A percentile compares a stretch with the other conserved stretches of the same genome.
phyloP scores from a whole-genome alignment of 2,888 invertebrate species.

The Pristionchus arcanus region DNA sequence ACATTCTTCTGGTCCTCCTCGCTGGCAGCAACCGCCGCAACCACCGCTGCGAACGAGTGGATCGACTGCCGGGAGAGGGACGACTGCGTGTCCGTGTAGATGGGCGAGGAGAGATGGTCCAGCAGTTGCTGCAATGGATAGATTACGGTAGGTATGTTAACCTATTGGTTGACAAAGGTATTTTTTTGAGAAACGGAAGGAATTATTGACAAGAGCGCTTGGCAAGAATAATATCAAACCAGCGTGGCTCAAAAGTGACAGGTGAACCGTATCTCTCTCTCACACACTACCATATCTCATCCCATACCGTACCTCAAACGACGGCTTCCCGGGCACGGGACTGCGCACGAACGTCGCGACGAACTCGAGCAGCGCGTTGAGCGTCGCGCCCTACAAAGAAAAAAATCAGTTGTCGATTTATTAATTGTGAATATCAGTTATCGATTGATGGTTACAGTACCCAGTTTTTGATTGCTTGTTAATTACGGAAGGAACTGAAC shows the following conservation, averaged over 20 bases:
- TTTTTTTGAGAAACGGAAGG: not conserved
- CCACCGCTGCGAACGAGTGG: conserved; percentile 96
- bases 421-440: not conserved
- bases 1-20: conserved; percentile 80
- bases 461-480: too few species aligned
- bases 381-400: conserved; percentile 90
- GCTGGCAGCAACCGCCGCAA: conserved; percentile 88
- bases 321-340: conserved; percentile 84
- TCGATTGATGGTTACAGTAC: not conserved
- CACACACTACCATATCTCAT: too few species aligned
- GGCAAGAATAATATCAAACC: not conserved
- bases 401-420: not conserved
- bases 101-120: conserved; percentile 87
- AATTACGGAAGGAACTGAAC: too few species aligned
- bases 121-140: conserved; percentile 85
- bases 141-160: not conserved
- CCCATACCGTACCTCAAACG: conserved; percentile 69
- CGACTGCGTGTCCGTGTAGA: conserved; percentile 80
- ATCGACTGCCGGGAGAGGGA: conserved; percentile 85
- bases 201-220: not conserved
- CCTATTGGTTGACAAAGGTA: too few species aligned
- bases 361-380: conserved; percentile 93
- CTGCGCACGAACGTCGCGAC: conserved; percentile 90
- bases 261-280: not conserved
- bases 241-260: not conserved